Conservation (phyloP, 2,888 invertebrate species). For the Acronicta alni region DNA sequence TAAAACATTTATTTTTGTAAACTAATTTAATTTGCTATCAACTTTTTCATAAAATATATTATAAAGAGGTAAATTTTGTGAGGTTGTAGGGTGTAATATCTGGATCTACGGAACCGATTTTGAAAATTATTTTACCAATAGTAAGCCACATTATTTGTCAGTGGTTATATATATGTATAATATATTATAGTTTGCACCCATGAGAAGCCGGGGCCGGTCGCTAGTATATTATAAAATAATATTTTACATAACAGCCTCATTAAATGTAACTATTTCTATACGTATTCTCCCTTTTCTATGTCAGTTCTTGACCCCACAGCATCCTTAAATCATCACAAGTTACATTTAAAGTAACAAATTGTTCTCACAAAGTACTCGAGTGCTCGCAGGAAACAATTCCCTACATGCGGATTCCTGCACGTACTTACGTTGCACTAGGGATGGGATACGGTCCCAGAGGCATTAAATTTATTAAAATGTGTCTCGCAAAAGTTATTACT, state of each 20-base stretch:
- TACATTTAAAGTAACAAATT: constrained; percentile 3
- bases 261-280: not conserved
- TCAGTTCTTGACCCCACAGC: not conserved
- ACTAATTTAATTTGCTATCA: too few species aligned
- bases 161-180: too few species aligned
- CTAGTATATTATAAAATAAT: too few species aligned
- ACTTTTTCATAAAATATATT: too few species aligned
- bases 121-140: too few species aligned
- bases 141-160: too few species aligned
- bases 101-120: too few species aligned
- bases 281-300: not conserved
- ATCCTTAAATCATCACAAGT: constrained; percentile 2
- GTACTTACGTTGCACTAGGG: constrained; percentile 18
- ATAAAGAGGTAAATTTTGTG: too few species aligned
- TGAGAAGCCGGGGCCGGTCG: too few species aligned
- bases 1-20: not conserved
- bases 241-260: too few species aligned
- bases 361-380: constrained; percentile 9
- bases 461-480: not conserved
- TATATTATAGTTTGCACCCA: too few species aligned
- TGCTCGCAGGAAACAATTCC: constrained; percentile 29
- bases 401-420: constrained; percentile 22
- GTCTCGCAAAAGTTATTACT: not conserved
- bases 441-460: constrained; percentile 5
- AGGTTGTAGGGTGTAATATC: too few species aligned